Conservation (phyloP, 2,888 invertebrate species). For the Caenorhabditis becei region DNA sequence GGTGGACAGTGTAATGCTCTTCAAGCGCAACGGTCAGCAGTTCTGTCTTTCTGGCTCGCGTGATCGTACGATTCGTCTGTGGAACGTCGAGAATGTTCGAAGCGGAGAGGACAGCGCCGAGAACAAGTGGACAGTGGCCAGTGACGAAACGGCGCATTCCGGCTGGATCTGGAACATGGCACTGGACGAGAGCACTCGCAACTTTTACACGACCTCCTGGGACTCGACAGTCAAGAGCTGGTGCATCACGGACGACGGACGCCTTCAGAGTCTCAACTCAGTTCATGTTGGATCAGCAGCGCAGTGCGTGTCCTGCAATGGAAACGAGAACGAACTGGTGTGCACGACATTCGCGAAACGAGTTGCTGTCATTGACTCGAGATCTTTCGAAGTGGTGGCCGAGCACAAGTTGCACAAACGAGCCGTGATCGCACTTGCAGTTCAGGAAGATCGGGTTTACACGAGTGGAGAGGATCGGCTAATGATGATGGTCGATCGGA, state of each 20-base stretch:
- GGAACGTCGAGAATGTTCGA: slow-evolving; percentile 58
- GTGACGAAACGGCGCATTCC: slow-evolving; percentile 32
- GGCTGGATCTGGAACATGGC: slow-evolving; percentile 66
- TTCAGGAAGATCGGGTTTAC: slow-evolving; percentile 59
- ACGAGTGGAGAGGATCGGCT: slow-evolving; percentile 62
- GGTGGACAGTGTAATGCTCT: slow-evolving; percentile 62
- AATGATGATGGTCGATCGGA: slow-evolving; percentile 62
- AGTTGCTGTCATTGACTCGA: slow-evolving; percentile 39
- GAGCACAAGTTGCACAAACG: slow-evolving; percentile 51
- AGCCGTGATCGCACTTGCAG: slow-evolving; percentile 51
- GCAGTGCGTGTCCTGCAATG: slow-evolving; percentile 39
- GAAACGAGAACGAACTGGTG: slow-evolving; percentile 37
- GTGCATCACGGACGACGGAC: slow-evolving; percentile 35
- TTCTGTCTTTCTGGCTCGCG: slow-evolving; percentile 65
- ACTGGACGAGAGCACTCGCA: background rate
- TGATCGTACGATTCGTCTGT: slow-evolving; percentile 63
- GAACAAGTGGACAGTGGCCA: slow-evolving; percentile 50
- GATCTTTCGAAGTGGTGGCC: slow-evolving; percentile 38
- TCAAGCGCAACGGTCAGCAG: slow-evolving; percentile 39
- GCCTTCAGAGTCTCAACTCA: slow-evolving; percentile 13
- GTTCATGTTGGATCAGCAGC: slow-evolving; percentile 57
- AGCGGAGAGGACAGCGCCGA: slow-evolving; percentile 6
- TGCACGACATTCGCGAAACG: slow-evolving; percentile 55
- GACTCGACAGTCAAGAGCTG: slow-evolving; percentile 58
- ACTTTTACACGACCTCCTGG: slow-evolving; percentile 57